Base-by-base conservation (phyloP, 2,888 invertebrate genomes). In the Cerceris rybyensis region DNA sequence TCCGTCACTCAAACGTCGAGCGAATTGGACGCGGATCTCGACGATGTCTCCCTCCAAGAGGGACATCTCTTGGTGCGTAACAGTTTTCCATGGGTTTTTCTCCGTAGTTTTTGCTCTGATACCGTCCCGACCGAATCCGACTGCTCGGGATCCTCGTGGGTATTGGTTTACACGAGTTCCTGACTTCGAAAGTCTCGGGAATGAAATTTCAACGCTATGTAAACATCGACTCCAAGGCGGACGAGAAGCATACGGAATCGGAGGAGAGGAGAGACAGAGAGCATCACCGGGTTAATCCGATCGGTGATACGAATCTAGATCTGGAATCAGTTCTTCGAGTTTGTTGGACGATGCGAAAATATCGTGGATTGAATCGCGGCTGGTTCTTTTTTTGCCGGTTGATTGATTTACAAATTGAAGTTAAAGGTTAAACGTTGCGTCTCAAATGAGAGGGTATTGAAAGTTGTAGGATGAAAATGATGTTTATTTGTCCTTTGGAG, bases 181-280 rank as follows among this genome's bases (percentile, higher is more conserved):
- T 79, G 75, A 65, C 82, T 82, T 84, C 81, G 81, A 75, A 80
- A 86, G 87, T 88, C 85, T 69, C 78, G 77, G 69, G 89, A 89
- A 88, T 89, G 86, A 84, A 89, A 88, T 89, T 89, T 89, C 89
- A 89, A 82, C 86, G 80, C 76, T 88, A 82, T 83, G 77, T 84
- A 89, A 89, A 89, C 88, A 89, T 71, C 66, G 64, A 50, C 59
- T 13, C 72, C 57, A 61, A 50, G 60, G 58, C 75, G 81, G 85
- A 85, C 81, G 74, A 81, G 83, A 85, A 83, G 85, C 85, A 84
- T 85, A 83, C 85, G 84, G 84, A 74, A 70, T 73, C 50, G 68
- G 60, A 61, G 55, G 39, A 60, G 28, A 28, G 28, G 28, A 28
- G 28, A 28, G 28, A 28, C 28, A 67, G 77, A 80, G 84, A 83